Base-by-base conservation (phyloP, 2,888 invertebrate species). In the Lepidocyrtinus sp. region DNA sequence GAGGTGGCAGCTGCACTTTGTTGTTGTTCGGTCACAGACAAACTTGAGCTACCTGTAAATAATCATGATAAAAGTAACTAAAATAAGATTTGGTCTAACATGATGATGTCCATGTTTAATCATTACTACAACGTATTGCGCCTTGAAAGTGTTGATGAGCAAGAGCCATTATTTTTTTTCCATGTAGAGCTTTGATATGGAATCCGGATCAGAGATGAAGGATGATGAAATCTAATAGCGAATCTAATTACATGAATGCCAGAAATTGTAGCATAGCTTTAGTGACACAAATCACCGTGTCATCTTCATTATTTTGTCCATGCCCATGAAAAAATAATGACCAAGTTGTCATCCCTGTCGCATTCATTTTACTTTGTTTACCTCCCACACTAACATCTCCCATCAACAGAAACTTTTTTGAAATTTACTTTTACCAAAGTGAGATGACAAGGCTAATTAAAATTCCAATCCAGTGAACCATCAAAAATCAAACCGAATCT, bases 201-300 rank as follows among this genome's bases (percentile, higher is more conserved):
- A 25, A 62, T 67, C 71, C 24, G 65, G 62, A 17, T 71, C 72
- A 1, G 25, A 22, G 50, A 70, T 26, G 63, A 22, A 1, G 46
- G 46, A 63, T 62, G 63, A 71, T 55, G 27, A 36, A 75, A 65
- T 55, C 27, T 46, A 75, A 65, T 80, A 36, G 74, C 75, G 46
- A 74, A 27, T 80, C 80, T 70, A 80, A 80, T 80, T 80, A 75
- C 70, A 80, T 75, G 70, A 70, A 80, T 73, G 78, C 73, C 78
- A 78, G 45, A 77, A 75, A 76, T 70, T 67, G 59, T 36, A 68
- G 55, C 26, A 68, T 22, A 62, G 68, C 68, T 73, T 67, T 78
- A 59, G 50, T 65, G 80, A 80, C 80, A 80, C 70, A 80, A 80
- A 80, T 80, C 75, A 80, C 75, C 75, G 75, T 80, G 80, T 80